Evolutionary conservation across 2,888 invertebrate species (phyloP), one percentile per base, ranked within the genome.

Genomic region (Agrilus cyanescens): DNA sequence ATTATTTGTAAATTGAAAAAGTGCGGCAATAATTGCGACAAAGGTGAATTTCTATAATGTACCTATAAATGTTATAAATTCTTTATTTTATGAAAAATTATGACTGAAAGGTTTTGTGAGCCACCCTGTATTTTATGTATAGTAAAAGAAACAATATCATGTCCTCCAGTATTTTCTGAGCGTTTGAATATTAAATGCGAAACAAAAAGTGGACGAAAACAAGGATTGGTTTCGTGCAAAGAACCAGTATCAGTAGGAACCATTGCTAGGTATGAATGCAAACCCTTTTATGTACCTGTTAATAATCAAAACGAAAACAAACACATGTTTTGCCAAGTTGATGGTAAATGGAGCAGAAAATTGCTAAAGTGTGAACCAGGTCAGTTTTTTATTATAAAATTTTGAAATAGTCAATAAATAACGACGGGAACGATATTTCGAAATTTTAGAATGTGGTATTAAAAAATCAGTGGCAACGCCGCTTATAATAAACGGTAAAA

Each of bases 271-370:
- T 54, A 63, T 30, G 56, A 62, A 43, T 69, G 69, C 45, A 63
- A 60, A 12, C 53, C 56, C 2, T 63, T 59, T 46, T 68, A 67
- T 46, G 54, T 58, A 20, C 57, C 63, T 12, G 47, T 47, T 32
- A 50, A 43, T 30, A 53, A 53, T 14, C 51, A 47, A 30, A 48
- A 57, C 36, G 29, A 20, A 29, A 37, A 47, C 15, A 50, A 50
- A 5, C 51, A 55, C 25, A 52, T 58, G 32, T 54, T 55, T 30
- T 68, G 68, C 45, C 62, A 65, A 46, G 53, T 55, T 35, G 65
- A 68, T 52, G 69, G 69, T 3, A 60, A 58, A 3, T 70, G 70
- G 70, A 67, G 56, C 42, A 58, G 60, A 43, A 46, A 50, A n/a
- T 50, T 59, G 13, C 52, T 67, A n/a, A 55, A 56, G 41, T 68